Evolutionary conservation across 2,888 invertebrate species (phyloP).

Genomic region (Drosophila kokeensis): DNA sequence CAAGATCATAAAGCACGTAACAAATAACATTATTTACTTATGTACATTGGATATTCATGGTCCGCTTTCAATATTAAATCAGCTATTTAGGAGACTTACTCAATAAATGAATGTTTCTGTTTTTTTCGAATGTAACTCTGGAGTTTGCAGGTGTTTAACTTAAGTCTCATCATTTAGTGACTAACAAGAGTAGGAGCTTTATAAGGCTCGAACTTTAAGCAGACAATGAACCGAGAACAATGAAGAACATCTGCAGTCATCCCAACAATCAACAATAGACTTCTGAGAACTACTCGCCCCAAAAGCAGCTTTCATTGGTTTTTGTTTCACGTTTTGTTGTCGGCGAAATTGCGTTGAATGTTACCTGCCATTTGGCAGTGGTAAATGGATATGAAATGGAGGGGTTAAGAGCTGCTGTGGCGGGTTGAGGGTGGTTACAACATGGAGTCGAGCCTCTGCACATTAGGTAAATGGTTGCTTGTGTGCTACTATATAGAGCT

Average conservation of each 20-base stretch:
- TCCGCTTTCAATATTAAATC: neutral
- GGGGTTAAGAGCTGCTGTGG: neutral
- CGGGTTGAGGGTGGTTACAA: neutral
- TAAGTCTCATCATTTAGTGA: neutral
- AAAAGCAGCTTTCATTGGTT: slow-evolving; percentile 37
- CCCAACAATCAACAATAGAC: slow-evolving; percentile 26
- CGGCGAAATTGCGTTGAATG: slow-evolving; percentile 79
- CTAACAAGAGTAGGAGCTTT: neutral
- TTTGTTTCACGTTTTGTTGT: slow-evolving; percentile 65
- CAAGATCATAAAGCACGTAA: too few relatives aligned
- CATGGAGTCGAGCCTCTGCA: slow-evolving; percentile 31
- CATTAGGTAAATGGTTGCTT: slow-evolving; percentile 76
- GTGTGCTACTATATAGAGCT: slow-evolving; percentile 39
- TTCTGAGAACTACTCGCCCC: slow-evolving; percentile 20
- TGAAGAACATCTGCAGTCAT: slow-evolving; percentile 13
- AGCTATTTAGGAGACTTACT: neutral
- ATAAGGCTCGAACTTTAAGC: slow-evolving; percentile 32
- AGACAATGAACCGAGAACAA: slow-evolving; percentile 38
- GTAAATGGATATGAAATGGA: slow-evolving; percentile 10
- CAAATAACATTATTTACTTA: neutral
- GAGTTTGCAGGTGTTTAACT: neutral
- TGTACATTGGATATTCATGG: neutral
- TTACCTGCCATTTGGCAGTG: slow-evolving; percentile 76
- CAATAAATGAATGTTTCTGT: neutral
- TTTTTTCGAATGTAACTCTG: neutral